phyloP scores from a whole-genome alignment of 2,113 vertebrate genomes.

The Nerophis lumbriciformis region DNA sequence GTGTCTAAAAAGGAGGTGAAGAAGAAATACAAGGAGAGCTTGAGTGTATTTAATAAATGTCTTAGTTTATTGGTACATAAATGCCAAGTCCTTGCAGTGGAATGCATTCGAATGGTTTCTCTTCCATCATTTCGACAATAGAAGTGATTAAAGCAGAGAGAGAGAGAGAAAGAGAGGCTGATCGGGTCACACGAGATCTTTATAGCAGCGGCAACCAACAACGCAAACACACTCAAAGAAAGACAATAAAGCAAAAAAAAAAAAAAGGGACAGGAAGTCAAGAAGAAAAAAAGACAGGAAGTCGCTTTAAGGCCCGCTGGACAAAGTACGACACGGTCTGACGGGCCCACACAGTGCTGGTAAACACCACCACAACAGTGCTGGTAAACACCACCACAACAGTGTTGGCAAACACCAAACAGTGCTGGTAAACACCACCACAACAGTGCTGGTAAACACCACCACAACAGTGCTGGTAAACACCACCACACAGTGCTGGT shows the following conservation, averaged over 20 bases:
- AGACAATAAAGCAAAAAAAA: constrained; percentile 6
- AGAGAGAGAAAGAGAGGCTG: constrained; percentile 11
- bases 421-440: no score
- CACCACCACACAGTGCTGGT: no score
- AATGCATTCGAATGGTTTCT: constrained; percentile 58
- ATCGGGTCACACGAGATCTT: constrained; percentile 55
- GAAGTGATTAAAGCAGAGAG: constrained; percentile 44
- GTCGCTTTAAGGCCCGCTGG: constrained; percentile 18
- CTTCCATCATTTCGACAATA: constrained; percentile 54
- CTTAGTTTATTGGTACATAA: constrained; percentile 73
- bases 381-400: no score
- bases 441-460: no score
- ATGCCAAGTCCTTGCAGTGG: constrained; percentile 69
- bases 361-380: constrained; percentile 48
- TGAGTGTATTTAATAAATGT: constrained; percentile 62
- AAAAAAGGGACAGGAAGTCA: constrained; percentile 21
- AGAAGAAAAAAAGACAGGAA: constrained; percentile 10
- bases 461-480: no score
- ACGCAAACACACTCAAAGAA: constrained; percentile 46
- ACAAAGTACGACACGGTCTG: constrained; percentile 34
- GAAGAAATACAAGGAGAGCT: constrained; percentile 22
- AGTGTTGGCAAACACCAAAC: no score
- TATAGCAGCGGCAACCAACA: constrained; percentile 55
- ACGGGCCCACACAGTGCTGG: constrained; percentile 66
- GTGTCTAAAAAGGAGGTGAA: constrained; percentile 4